Conservation (phyloP, 2,797 vertebrate genomes). For the Limosa lapponica region DNA sequence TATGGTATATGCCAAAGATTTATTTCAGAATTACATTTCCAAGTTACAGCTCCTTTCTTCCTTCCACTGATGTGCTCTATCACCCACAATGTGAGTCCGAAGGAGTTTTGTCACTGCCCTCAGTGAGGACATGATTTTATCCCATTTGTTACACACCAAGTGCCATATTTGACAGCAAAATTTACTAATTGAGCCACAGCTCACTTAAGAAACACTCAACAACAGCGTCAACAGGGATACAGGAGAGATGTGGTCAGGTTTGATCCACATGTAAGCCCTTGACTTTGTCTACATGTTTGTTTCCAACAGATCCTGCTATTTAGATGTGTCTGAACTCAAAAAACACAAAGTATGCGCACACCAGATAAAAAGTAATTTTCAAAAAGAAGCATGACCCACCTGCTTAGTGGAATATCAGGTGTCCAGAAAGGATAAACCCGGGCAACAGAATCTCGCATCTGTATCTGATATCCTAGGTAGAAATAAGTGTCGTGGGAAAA, state of each 20-base stretch:
- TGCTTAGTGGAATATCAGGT: slow-evolving; percentile 84
- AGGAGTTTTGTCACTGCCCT: not conserved
- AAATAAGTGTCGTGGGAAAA: slow-evolving; percentile 91
- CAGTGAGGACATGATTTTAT: not conserved
- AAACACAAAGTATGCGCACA: accelerated
- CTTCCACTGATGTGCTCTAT: not conserved
- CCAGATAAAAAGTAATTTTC: not conserved
- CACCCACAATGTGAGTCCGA: not conserved
- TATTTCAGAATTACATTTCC: not conserved
- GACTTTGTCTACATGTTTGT: not conserved
- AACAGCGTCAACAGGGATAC: not conserved
- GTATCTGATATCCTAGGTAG: slow-evolving; percentile 85
- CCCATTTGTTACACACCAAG: not conserved
- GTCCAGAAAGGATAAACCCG: slow-evolving; percentile 92
- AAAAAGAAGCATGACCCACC: slow-evolving; percentile 70
- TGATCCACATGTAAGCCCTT: not conserved
- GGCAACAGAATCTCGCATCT: slow-evolving; percentile 90
- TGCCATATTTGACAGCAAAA: not conserved
- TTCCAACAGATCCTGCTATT: not conserved
- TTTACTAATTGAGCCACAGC: not conserved
- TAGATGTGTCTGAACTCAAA: not conserved
- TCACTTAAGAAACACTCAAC: not conserved
- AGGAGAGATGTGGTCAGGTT: not conserved
- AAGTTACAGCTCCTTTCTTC: not conserved
- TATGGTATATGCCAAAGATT: not conserved